Percentiles rank a stretch among this genome's conserved stretches.
phyloP scores from a whole-genome alignment of 1,140 invertebrate species.

The Wiebesia pumilae region DNA sequence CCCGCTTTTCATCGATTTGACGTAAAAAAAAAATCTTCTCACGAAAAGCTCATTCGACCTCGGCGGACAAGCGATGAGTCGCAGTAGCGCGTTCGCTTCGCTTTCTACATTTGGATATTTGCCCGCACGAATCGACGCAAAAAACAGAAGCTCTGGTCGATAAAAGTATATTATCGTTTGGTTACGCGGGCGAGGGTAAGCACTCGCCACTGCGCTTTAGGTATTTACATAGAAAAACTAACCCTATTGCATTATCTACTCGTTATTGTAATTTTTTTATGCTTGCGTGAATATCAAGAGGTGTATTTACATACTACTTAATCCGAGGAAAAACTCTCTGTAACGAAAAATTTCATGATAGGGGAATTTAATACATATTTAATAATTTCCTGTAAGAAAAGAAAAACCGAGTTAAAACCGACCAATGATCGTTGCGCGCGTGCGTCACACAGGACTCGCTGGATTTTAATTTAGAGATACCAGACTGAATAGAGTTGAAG shows the following conservation, averaged over 20 bases:
- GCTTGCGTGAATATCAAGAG: slow-evolving; percentile 71
- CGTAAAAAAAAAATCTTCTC: too few species aligned
- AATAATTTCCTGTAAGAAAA: slow-evolving; percentile 56
- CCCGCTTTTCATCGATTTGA: too few species aligned
- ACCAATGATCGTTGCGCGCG: slow-evolving; percentile 68
- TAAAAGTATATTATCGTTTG: slow-evolving; percentile 73
- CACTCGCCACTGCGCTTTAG: slow-evolving; percentile 74
- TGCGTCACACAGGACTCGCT: slow-evolving; percentile 58
- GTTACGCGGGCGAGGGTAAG: slow-evolving; percentile 73
- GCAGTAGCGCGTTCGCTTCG: slow-evolving; percentile 32
- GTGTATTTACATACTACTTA: slow-evolving; percentile 75
- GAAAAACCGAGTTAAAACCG: slow-evolving; percentile 56
- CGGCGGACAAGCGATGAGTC: slow-evolving; percentile 14
- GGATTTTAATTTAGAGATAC: too few species aligned
- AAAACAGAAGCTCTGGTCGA: slow-evolving; percentile 72
- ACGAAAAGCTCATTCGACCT: background rate
- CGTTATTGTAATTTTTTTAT: slow-evolving; percentile 73
- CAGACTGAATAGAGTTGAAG: too few species aligned
- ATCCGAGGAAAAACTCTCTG: slow-evolving; percentile 74
- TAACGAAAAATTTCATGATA: slow-evolving; percentile 68
- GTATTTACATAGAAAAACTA: slow-evolving; percentile 77
- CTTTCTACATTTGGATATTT: slow-evolving; percentile 5
- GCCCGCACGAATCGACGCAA: slow-evolving; percentile 63
- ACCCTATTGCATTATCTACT: slow-evolving; percentile 74
- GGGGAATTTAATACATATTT: slow-evolving; percentile 53